A percentile compares a stretch with the other conserved stretches of the same genome.
Evolutionary conservation across 1,140 invertebrate species (phyloP).

Genomic region (Armadillidium nasatum): DNA sequence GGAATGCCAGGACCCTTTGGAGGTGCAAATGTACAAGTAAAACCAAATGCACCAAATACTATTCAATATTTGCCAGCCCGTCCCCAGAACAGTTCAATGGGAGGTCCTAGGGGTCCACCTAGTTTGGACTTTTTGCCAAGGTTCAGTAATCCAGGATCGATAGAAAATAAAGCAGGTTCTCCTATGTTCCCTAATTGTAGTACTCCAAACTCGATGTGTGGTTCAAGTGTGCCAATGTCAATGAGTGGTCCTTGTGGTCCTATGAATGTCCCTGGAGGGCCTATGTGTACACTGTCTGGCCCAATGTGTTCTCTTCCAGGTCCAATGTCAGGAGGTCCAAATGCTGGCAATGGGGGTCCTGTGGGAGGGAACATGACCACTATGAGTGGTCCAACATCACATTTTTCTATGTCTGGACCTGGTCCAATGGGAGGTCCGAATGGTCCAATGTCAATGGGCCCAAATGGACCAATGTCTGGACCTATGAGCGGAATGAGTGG

Average conservation of each 20-base stretch:
- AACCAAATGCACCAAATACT: conserved; percentile 92
- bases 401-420: conserved; percentile 46
- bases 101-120: conserved; percentile 67
- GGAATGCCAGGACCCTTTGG: conserved; percentile 46
- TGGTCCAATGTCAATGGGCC: conserved; percentile 44
- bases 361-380: conserved; percentile 45
- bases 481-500: conserved; percentile 44
- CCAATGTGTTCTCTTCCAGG: conserved; percentile 41
- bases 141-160: conserved; percentile 60
- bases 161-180: conserved; percentile 34
- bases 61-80: conserved; percentile 94
- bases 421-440: conserved; percentile 37
- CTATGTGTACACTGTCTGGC: conserved; percentile 42
- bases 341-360: conserved; percentile 43
- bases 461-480: conserved; percentile 44
- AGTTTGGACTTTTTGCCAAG: conserved; percentile 87
- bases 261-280: conserved; percentile 42
- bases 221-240: conserved; percentile 41
- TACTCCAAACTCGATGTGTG: conserved; percentile 44
- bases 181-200: conserved; percentile 40
- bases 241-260: conserved; percentile 44
- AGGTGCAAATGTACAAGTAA: conserved; percentile 81
- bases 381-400: conserved; percentile 45
- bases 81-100: conserved; percentile 62
- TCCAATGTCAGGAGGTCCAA: conserved; percentile 45